These are phyloP conservation scores for Charadrius vociferus DNA, from an alignment of 2,113 vertebrate genomes.

Conservation along the genomic window DNA sequence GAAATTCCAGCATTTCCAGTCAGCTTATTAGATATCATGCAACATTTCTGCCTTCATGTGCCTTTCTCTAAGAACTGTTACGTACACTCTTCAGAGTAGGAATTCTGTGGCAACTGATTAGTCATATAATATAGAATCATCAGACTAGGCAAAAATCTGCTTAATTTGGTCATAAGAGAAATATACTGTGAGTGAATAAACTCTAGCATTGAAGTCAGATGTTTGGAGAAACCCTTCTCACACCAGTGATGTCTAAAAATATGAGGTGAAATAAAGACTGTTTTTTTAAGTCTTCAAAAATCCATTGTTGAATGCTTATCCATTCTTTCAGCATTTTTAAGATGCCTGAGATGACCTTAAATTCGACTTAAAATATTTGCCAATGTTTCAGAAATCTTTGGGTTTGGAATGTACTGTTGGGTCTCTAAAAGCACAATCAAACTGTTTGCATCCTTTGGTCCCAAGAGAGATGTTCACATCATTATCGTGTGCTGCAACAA, in stretches of 20 bases:
- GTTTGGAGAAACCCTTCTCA: neutral
- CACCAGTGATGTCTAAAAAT: neutral
- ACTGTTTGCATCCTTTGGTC: neutral
- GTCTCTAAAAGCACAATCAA: neutral
- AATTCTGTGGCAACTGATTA: neutral
- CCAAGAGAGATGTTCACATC: neutral
- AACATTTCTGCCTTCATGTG: neutral
- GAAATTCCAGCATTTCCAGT: neutral
- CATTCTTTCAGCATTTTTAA: neutral
- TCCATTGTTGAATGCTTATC: neutral
- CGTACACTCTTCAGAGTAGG: neutral
- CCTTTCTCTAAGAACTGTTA: neutral
- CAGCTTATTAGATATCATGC: neutral
- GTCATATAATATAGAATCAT: neutral
- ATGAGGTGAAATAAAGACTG: neutral
- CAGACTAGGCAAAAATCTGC: neutral
- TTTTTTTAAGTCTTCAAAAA: neutral
- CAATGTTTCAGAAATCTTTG: neutral
- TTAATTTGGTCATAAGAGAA: neutral
- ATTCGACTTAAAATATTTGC: neutral
- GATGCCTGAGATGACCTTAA: neutral
- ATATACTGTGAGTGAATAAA: neutral
- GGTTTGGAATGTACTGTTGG: neutral
- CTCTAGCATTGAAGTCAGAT: neutral
- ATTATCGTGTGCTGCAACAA: neutral